Evolutionary conservation across 1,140 invertebrate species (phyloP).

Genomic region (Apocrypta bakeri): DNA sequence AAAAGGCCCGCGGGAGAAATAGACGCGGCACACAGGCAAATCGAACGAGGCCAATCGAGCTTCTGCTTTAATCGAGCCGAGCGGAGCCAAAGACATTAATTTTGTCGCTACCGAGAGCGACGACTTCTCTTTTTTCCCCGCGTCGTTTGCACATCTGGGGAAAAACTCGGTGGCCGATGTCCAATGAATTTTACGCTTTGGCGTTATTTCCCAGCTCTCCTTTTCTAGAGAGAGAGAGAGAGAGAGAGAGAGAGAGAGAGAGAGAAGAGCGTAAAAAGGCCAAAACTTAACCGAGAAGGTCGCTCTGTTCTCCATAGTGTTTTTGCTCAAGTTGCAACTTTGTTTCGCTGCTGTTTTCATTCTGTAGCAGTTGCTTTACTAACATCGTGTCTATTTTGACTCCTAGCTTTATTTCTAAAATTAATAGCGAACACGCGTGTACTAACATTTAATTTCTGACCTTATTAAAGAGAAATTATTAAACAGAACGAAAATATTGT

Average conservation of each 20-base stretch:
- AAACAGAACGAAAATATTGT: too few species aligned
- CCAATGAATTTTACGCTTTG: slow-evolving; percentile 18
- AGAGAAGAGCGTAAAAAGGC: neutral
- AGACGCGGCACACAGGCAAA: neutral
- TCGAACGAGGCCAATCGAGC: neutral
- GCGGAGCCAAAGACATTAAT: slow-evolving; percentile 29
- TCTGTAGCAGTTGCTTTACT: too few species aligned
- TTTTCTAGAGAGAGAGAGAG: neutral
- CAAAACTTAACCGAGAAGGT: neutral
- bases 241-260: neutral
- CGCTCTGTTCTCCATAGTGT: too few species aligned
- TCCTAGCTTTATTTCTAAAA: too few species aligned
- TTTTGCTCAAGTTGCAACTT: too few species aligned
- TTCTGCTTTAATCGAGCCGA: slow-evolving; percentile 24
- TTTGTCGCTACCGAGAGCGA: neutral
- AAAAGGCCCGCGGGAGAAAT: slow-evolving; percentile 4
- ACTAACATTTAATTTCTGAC: too few species aligned
- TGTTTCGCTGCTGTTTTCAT: too few species aligned
- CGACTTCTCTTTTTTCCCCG: neutral
- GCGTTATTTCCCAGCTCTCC: neutral
- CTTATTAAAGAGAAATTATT: too few species aligned
- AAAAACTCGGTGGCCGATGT: slow-evolving; percentile 8
- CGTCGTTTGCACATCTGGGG: slow-evolving; percentile 17
- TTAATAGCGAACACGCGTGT: too few species aligned
- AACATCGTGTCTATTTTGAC: too few species aligned